phyloP scores from a whole-genome alignment of 2,888 invertebrate genomes.

The Epicampocera succincta region DNA sequence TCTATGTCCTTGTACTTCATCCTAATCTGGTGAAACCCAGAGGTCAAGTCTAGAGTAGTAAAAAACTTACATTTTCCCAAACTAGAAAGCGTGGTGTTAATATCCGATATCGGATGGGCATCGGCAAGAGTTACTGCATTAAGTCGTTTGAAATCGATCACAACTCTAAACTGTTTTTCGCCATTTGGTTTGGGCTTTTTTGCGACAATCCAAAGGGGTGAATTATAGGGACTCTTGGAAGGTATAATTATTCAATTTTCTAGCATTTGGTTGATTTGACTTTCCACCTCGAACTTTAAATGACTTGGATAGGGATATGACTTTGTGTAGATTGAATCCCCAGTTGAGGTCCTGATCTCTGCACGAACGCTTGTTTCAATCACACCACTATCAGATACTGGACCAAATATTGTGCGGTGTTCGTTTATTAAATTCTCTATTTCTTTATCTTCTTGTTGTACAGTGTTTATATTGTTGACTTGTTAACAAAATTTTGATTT shows the following conservation, averaged over 20 bases:
- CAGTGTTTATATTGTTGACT: conserved; percentile 30
- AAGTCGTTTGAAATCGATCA: conserved; percentile 26
- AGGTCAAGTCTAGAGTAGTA: no score
- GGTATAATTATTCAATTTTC: conserved; percentile 1
- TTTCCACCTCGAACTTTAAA: conserved; percentile 26
- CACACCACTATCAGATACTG: conserved; percentile 52
- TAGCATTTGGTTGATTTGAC: conserved; percentile 6
- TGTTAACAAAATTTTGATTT: conserved; percentile 25
- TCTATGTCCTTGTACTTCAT: no score
- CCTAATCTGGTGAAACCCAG: no score
- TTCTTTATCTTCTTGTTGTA: conserved; percentile 3
- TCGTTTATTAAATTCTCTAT: conserved; percentile 40
- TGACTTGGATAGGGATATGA: conserved; percentile 56
- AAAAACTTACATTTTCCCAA: no score
- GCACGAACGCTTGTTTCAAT: conserved; percentile 54
- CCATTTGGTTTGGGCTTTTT: no score
- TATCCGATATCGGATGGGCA: conserved; percentile 10
- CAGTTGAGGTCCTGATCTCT: conserved; percentile 57
- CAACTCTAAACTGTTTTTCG: no score
- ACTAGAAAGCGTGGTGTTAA: no score
- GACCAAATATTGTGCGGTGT: conserved; percentile 42
- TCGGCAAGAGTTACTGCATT: conserved; percentile 44
- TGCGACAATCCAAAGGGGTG: no score
- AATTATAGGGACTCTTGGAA: conserved; percentile 12
- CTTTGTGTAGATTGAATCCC: conserved; percentile 58